Conservation (phyloP, 1,140 invertebrate species). For the Laodelphax striatellus region DNA sequence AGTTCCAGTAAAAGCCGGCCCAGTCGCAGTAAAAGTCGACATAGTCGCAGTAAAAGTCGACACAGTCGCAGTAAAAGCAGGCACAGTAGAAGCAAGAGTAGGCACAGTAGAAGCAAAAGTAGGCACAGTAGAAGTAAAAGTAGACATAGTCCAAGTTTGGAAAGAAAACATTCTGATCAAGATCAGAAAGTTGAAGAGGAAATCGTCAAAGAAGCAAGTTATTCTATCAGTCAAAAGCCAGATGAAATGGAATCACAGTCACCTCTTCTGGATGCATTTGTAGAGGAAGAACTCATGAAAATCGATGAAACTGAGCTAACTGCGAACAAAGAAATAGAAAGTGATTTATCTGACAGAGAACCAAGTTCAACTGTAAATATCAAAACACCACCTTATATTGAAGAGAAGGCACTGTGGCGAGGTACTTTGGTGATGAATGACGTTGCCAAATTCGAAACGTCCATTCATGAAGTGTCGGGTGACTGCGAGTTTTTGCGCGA, state of each 20-base stretch:
- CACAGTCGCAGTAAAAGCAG: constrained; percentile 18
- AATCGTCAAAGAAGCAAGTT: too few species aligned
- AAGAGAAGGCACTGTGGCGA: constrained; percentile 55
- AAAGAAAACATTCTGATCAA: not conserved
- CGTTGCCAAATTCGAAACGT: constrained; percentile 77
- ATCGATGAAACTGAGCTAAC: constrained; percentile 6
- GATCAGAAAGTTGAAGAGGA: not conserved
- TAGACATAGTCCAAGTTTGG: not conserved
- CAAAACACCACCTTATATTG: constrained; percentile 40
- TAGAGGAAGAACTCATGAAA: constrained; percentile 15
- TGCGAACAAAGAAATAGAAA: constrained; percentile 2
- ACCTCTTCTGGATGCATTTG: constrained; percentile 12
- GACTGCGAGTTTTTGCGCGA: constrained; percentile 52
- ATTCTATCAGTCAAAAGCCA: not conserved
- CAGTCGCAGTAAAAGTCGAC: too few species aligned
- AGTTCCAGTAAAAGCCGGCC: constrained; percentile 4
- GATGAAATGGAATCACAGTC: constrained; percentile 3
- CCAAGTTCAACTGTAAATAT: constrained; percentile 46
- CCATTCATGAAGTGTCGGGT: constrained; percentile 67
- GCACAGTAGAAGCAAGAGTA: constrained; percentile 3
- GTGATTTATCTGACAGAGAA: constrained; percentile 31
- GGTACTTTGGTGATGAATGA: constrained; percentile 84
- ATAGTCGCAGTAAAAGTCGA: constrained; percentile 2
- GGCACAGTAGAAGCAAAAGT: constrained; percentile 15
- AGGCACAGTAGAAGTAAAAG: constrained; percentile 12